These are phyloP conservation scores for Adelges cooleyi DNA, from an alignment of 1,140 invertebrate species.

Conservation along the genomic window DNA sequence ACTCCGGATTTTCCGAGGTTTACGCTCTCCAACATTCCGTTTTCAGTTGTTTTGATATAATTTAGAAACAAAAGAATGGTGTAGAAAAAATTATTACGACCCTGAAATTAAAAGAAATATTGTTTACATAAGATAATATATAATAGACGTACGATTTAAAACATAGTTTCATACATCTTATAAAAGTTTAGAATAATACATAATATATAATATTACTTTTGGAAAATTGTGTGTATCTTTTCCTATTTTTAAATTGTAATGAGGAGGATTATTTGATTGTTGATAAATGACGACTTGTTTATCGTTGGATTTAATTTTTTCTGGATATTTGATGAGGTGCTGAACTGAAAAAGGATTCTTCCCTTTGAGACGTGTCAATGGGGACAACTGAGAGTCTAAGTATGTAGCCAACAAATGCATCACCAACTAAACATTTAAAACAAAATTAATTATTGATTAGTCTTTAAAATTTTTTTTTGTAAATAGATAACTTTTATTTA, in stretches of 20 bases:
- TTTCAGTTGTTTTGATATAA: conserved; percentile 57
- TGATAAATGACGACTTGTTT: conserved; percentile 45
- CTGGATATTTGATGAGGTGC: conserved; percentile 48
- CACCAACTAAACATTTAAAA: conserved; percentile 49
- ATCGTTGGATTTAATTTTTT: conserved; percentile 40
- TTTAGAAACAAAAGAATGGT: conserved; percentile 66
- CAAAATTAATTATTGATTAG: too few species aligned
- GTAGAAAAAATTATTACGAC: conserved; percentile 72
- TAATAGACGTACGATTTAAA: background rate
- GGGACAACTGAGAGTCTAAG: conserved; percentile 65
- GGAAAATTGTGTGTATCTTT: conserved; percentile 51
- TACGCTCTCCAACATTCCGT: conserved; percentile 64
- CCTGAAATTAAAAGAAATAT: conserved; percentile 43
- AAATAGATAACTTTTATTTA: too few species aligned
- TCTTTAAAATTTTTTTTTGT: too few species aligned
- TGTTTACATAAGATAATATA: background rate
- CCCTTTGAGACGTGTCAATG: conserved; percentile 59
- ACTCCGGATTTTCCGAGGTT: conserved; percentile 65
- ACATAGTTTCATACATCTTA: too few species aligned
- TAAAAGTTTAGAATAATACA: too few species aligned
- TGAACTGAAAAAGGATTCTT: conserved; percentile 56
- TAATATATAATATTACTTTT: conserved; percentile 42
- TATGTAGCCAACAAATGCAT: conserved; percentile 72
- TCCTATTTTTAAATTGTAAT: conserved; percentile 55
- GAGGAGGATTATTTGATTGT: conserved; percentile 52